Base-by-base conservation (phyloP, 2,888 invertebrate genomes). In the Syrphus vitripennis region DNA sequence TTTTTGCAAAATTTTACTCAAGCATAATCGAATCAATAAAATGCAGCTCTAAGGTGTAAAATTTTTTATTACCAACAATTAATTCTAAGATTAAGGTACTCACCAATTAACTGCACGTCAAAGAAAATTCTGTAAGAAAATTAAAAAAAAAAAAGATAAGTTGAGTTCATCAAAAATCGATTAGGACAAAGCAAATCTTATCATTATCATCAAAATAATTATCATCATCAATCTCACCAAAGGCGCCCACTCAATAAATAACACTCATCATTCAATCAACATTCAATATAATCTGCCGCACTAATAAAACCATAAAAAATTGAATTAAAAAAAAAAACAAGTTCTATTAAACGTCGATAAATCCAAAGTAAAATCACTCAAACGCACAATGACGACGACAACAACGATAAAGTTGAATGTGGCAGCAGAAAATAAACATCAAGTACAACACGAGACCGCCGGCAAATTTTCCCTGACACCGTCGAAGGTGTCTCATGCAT, bases 401-500 rank as follows among this genome's bases (percentile, higher is more conserved):
- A 29, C 77, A 57, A 21, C 10, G 34, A 40, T 37, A 61, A 42
- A 19, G 40, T 26, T 40, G 71, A 67, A 37, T 37, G 70, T 50
- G 26, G 57, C 61, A 67, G 50, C 67, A 77, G 76, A 79, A 78
- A 83, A 75, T 75, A 74, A 79, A 84, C 79, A 71, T 81, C 87
- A 87, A 83, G 79, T 83, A 79, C 87, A 70, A 83, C 82, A 87
- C 87, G 83, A 83, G 87, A 87, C 87, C 87, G 82, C 86, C 87
- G 87, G 87, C 87, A 31, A 79, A 87, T 57, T 83, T 53, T 42
- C 87, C 87, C 74, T 83, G 87, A 87, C 87, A 87, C 83, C 83
- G 75, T 76, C 83, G 87, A 87, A 87, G 87, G 87, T 87, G 86
- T 74, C 72, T 72, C 77, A 61, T 55, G 55, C 67, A 48, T 37